These are phyloP conservation scores for Siniperca knerii DNA, from an alignment of 2,113 vertebrate genomes.

Conservation along the genomic window DNA sequence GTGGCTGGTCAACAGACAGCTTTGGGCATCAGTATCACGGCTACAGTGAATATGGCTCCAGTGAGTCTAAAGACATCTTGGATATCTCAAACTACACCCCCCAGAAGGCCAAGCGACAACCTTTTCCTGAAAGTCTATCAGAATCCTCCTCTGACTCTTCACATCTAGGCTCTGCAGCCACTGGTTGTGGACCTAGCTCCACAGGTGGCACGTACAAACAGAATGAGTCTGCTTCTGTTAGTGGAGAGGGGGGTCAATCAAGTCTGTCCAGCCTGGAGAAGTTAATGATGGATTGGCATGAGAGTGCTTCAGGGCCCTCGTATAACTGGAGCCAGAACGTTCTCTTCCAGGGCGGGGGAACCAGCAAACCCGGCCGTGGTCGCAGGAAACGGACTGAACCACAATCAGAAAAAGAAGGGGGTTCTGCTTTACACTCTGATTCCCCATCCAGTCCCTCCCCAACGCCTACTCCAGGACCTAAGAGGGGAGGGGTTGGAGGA, in stretches of 20 bases:
- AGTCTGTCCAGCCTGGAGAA: constrained; percentile 98
- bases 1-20: constrained; percentile 90
- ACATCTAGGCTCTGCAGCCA: constrained; percentile 88
- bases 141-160: constrained; percentile 98
- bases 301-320: constrained; percentile 92
- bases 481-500: constrained; percentile 90
- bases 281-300: constrained; percentile 99
- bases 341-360: constrained; percentile 93
- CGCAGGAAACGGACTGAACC: constrained; percentile 94
- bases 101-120: constrained; percentile 96
- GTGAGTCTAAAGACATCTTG: constrained; percentile 97
- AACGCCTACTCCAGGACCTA: constrained; percentile 88
- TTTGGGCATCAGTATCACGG: constrained; percentile 92
- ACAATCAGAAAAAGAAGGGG: constrained; percentile 88
- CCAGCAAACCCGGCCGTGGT: constrained; percentile 91
- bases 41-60: constrained; percentile 92
- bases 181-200: constrained; percentile 68
- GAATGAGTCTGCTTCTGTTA: constrained; percentile 83
- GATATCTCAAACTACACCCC: constrained; percentile 99
- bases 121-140: constrained; percentile 92
- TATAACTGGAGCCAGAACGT: constrained; percentile 99
- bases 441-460: constrained; percentile 91
- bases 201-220: constrained; percentile 84
- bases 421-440: constrained; percentile 86
- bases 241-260: constrained; percentile 91